Base-by-base conservation (phyloP, 2,113 vertebrate genomes). In the Albula glossodonta region DNA sequence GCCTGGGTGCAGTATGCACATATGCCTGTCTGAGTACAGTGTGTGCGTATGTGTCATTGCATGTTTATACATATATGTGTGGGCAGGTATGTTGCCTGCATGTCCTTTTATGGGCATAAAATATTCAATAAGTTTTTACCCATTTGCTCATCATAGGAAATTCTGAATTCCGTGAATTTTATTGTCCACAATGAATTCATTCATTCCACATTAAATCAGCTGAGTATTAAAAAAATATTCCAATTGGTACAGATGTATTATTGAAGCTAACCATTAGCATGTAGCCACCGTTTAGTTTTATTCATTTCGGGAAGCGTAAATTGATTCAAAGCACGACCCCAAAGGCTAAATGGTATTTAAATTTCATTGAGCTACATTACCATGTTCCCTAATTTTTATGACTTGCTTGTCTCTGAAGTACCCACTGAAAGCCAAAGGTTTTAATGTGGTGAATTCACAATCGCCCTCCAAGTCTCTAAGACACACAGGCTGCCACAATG, bases 61-160 rank as follows among this genome's bases (percentile, higher is more conserved):
- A 10, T 74, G 70, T 25, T 22, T 66, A 15, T 66, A 56, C 12
- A 56, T 51, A 51, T 78, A 77, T 85, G 70, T 88, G 88, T 89
- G 87, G 87, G 89, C 89, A 82, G 88, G 89, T 89, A 51, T 74
- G 25, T 52, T 85, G 77, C 81, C 85, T 89, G 89, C 83, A 87
- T 84, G 70, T 88, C 86, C 90, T 90, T 88, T 91, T 90, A 86
- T 88, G 86, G 78, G 56, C 85, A 57, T 31, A 78, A 81, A 41
- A 41, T 41, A 41, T 41, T 41, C 31, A 41, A 41, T 41, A 41
- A 41, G 31, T 41, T 41, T 41, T 41, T 41, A 41, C 31, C 0
- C 31, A 41, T 41, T 41, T 41, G 31, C 31, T 41, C 31, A 41
- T 41, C 31, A 41, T 41, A 1, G 31, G 31, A 41, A 41, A 41